These are phyloP conservation scores for Muricea muricata DNA, from an alignment of 92 coral and sea anemone genomes.

Conservation along the genomic window DNA sequence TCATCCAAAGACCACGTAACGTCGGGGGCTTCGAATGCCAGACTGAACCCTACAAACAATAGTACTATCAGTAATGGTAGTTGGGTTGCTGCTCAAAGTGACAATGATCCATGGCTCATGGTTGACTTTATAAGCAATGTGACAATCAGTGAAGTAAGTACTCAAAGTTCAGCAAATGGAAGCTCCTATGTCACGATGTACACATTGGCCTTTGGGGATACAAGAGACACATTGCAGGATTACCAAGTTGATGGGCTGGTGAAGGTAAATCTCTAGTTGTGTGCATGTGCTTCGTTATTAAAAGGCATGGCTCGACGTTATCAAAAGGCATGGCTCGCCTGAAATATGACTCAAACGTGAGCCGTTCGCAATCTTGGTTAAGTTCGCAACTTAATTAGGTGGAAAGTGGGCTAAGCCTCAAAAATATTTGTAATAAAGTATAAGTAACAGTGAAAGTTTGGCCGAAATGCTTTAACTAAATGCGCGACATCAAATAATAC, in stretches of 20 bases:
- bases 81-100: not conserved
- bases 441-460: too few relatives aligned
- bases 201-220: not conserved
- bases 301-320: too few relatives aligned
- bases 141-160: not conserved
- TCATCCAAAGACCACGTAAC: not conserved
- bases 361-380: too few relatives aligned
- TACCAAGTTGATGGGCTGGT: not conserved
- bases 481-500: too few relatives aligned
- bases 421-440: too few relatives aligned
- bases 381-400: too few relatives aligned
- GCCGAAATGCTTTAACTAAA: too few relatives aligned
- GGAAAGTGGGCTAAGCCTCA: too few relatives aligned
- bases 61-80: not conserved
- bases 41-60: not conserved
- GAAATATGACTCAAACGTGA: too few relatives aligned
- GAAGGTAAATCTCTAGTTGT: not conserved
- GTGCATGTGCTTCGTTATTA: too few relatives aligned
- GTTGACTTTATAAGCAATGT: not conserved
- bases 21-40: not conserved
- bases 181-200: not conserved
- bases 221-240: not conserved
- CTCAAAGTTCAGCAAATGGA: not conserved
- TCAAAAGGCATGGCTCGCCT: too few relatives aligned
- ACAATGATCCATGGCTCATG: not conserved